A percentile compares a stretch with the other conserved stretches of the same genome.
These are phyloP conservation scores for Hydrocynus forskahlii DNA, from an alignment of 2,797 vertebrate species.

Conservation along the genomic window DNA sequence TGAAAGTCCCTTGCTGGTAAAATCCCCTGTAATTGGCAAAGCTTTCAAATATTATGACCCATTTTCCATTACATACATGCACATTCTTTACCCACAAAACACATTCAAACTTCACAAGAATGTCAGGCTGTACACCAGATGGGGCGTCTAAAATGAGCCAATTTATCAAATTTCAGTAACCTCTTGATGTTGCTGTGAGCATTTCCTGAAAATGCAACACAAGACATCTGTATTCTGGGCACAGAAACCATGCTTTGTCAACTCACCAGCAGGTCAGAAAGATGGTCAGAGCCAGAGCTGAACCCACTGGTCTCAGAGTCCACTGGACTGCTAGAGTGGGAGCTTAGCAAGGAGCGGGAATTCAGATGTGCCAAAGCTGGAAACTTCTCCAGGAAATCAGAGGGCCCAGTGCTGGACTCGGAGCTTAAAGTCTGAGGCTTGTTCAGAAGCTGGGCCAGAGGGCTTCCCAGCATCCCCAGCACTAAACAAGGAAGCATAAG, in stretches of 20 bases:
- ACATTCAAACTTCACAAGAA: no score
- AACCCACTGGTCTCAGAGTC: conserved; percentile 98
- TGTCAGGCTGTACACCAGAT: no score
- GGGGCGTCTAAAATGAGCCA: no score
- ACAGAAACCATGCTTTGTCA: background rate
- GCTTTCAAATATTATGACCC: no score
- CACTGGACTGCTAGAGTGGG: conserved; percentile 95
- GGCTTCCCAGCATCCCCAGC: conserved; percentile 88
- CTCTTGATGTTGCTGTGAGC: no score
- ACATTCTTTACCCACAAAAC: no score
- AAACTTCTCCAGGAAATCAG: conserved; percentile 91
- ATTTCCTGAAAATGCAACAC: no score
- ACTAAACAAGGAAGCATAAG: conserved; percentile 68
- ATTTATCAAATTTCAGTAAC: no score
- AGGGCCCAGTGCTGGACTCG: conserved; percentile 79
- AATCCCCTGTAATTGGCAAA: no score
- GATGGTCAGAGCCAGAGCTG: conserved; percentile 97
- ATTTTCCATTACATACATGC: no score
- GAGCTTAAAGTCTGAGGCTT: conserved; percentile 86
- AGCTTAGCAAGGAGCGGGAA: conserved; percentile 89
- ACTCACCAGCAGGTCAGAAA: conserved; percentile 91
- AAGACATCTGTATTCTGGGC: no score
- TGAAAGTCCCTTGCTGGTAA: no score
- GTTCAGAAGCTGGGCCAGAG: conserved; percentile 83
- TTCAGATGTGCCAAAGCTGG: conserved; percentile 84